Evolutionary conservation across 2,888 invertebrate genomes (phyloP), one percentile per base, ranked within the genome.

Genomic region (Tinea pellionella): DNA sequence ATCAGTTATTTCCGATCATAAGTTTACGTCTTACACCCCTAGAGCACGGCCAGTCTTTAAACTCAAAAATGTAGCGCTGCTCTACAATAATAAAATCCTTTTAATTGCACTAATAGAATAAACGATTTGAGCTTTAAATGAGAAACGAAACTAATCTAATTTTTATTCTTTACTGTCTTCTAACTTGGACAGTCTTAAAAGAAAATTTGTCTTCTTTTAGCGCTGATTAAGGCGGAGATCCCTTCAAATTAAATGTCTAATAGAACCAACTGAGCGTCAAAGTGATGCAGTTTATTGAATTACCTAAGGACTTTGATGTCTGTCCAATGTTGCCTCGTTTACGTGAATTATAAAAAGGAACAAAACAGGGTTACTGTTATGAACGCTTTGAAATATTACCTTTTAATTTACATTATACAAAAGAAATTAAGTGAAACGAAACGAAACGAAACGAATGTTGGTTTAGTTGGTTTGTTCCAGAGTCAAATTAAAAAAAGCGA

Each of bases 261-360:
- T 70, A 74, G 71, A 70, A 72, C 71, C 69, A 72, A 15, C 24
- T 59, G 41, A 47, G 59, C 47, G 59, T 59, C 47, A 24, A 29
- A 71, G 75, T 73, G 74, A 77, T 74, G 78, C 73, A 77, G 75
- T 75, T 85, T 84, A 85, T 85, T 85, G 80, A 82, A 85, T 83
- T 83, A 83, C 73, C 71, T 69, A 63, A 60, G 62, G 62, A 68
- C 83, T 85, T 85, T 85, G 85, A 85, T 78, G 83, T 83, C 77
- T 67, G 72, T 67, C 66, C 69, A 67, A 65, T 66, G 74, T 70
- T 67, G 69, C 69, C 67, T 71, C 70, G 75, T 74, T 78, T 72
- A 74, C 72, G 71, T 24, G 19, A 53, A 53, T 6, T 24, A 2
- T 9, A 8, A 12, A 24, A 19, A 53, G 16, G 24, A 53, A 60